Evolutionary conservation across 1,140 invertebrate genomes (phyloP), one percentile per base, ranked within the genome.

Genomic region (Helicoverpa armigera): DNA sequence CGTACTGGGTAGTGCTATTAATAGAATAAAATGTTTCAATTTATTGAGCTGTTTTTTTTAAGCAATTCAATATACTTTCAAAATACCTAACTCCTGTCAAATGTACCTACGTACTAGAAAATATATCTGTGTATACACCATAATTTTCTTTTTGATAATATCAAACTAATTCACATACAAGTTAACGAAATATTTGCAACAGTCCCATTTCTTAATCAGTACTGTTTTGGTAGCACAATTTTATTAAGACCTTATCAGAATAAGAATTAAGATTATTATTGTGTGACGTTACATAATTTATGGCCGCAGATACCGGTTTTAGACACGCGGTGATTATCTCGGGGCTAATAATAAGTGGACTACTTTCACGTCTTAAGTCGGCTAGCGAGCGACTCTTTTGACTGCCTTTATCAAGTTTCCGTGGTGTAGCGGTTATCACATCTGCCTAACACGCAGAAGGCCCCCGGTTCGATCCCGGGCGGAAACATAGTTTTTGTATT

Each of bases 401-500:
- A 3, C 48, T 1, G 0, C 9, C 0, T 3, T 29, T 7, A 0
- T 29, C 48, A 70, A 70, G 82, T 83, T 83, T 83, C 79, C 82
- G 82, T 83, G 82, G 82, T 83, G 82, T 83, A 83, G 82, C 82
- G 82, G 82, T 83, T 83, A 83, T 83, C 82, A 83, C 82, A 83
- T 83, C 82, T 83, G 79, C 82, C 82, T 83, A 83, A 83, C 82
- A 83, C 82, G 82, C 82, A 83, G 82, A 83, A 83, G 82, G 82
- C 76, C 82, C 82, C 82, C 82, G 82, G 82, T 83, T 83, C 82
- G 79, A 81, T 83, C 82, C 82, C 82, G 82, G 82, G 82, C 82
- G 79, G 79, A 83, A 83, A 83, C 82, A 83, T 83, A 81, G 43
- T 48, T 79, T 79, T 79, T 43, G 18, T 2, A 3, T 70, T 14